Evolutionary conservation across 2,797 vertebrate species (phyloP), one percentile per base, ranked within the genome.

Genomic region (Euthynnus affinis): DNA sequence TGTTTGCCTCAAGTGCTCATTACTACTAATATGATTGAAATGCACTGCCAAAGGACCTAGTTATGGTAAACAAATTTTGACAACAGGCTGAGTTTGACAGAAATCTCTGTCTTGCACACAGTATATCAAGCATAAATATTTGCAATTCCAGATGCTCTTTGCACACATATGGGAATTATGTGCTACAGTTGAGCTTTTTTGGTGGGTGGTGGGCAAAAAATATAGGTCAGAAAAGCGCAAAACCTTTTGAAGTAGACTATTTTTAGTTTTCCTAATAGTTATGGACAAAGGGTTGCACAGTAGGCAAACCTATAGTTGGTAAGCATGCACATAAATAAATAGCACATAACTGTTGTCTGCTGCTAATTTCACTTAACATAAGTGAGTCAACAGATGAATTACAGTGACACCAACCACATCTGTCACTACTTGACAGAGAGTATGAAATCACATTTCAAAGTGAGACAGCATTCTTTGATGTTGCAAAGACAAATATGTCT

Each of bases 111-210:
- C 46, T 62, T 22, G 52, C 34, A 52, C 57, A 71, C 63, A 52
- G n/a, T 61, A 60, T 71, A 34, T 49, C 0, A 27, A 34, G 20
- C 20, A 12, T 74, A 85, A 80, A 82, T 69, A 74, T 78, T 84
- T 85, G 25, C 20, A 23, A 13, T 9, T 70, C 60, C 58, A 69
- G 3, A 78, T 64, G 40, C 14, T 70, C 44, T 67, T 68, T 74
- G 37, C 64, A 60, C 58, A 74, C 20, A 57, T 12, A 46, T 65
- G 52, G 20, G 2, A 46, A 18, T 23, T 5, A 15, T 48, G 5
- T 57, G 25, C 42, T 27, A 12, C 18, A 49, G 46, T 20, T 48
- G 6, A 17, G 44, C 17, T n/a, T 13, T 74, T 49, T 59, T 40
- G 1, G 34, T 48, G 18, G 42, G 22, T 40, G n/a, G 32, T 56